A percentile compares a stretch with the other conserved stretches of the same genome.
phyloP scores from a whole-genome alignment of 2,113 vertebrate species.

The Aegithalos caudatus region DNA sequence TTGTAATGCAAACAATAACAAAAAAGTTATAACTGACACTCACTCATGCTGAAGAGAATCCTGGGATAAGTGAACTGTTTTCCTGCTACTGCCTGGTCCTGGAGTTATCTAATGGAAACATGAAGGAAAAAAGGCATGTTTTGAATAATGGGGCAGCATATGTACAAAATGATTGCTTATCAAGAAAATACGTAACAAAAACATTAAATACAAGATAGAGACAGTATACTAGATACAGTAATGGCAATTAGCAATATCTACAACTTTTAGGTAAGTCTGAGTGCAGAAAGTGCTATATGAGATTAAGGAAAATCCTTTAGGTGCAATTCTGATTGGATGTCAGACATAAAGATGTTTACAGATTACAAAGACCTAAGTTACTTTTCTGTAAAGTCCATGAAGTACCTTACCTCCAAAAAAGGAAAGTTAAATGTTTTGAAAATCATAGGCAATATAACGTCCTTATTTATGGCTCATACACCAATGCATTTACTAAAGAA shows the following conservation, averaged over 20 bases:
- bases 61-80: constrained; percentile 81
- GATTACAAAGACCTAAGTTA: background rate
- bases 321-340: background rate
- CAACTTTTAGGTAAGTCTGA: background rate
- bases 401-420: background rate
- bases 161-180: background rate
- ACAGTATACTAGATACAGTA: background rate
- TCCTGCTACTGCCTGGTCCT: constrained; percentile 76
- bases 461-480: background rate
- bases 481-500: background rate
- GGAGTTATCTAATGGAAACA: constrained; percentile 76
- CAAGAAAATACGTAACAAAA: background rate
- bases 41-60: constrained; percentile 87
- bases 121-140: background rate
- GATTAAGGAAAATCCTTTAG: background rate
- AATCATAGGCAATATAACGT: background rate
- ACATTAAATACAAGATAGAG: background rate
- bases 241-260: background rate
- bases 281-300: background rate
- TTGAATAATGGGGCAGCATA: background rate
- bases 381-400: background rate
- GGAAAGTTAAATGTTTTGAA: background rate
- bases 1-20: background rate
- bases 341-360: background rate
- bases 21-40: constrained; percentile 66